These are phyloP conservation scores for Drosophila bocki DNA, from an alignment of 1,140 invertebrate genomes.

Conservation along the genomic window DNA sequence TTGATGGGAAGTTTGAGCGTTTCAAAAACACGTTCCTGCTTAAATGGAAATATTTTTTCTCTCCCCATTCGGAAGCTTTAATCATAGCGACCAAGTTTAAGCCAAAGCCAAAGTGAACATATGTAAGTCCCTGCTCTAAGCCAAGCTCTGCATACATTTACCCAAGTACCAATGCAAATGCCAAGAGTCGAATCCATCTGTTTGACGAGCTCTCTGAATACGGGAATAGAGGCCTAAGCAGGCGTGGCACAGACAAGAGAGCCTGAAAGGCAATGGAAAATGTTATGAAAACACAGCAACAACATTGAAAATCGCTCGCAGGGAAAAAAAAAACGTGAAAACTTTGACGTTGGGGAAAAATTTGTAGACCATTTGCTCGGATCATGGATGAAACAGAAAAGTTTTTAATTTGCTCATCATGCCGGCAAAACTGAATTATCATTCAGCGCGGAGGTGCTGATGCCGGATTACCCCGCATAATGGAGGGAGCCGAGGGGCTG, in stretches of 20 bases:
- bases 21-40: constrained; percentile 5
- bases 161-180: constrained; percentile 19
- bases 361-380: constrained; percentile 50
- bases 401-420: constrained; percentile 67
- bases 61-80: not conserved
- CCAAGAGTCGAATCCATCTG: constrained; percentile 25
- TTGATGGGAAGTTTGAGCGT: constrained; percentile 20
- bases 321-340: constrained; percentile 21
- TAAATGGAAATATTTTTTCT: constrained; percentile 1
- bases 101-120: constrained; percentile 5
- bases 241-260: constrained; percentile 17
- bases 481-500: not conserved
- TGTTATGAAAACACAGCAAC: constrained; percentile 4
- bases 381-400: constrained; percentile 49
- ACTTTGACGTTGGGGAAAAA: constrained; percentile 41
- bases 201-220: constrained; percentile 17
- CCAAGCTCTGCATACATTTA: constrained; percentile 10
- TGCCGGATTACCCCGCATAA: constrained; percentile 33
- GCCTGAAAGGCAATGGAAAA: constrained; percentile 9
- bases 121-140: constrained; percentile 8
- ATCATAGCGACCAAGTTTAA: not conserved
- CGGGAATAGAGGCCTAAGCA: not conserved
- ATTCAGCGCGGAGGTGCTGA: constrained; percentile 38
- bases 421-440: constrained; percentile 61
- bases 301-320: constrained; percentile 18